phyloP scores from a whole-genome alignment of 2,113 vertebrate species.

The Mus pahari region DNA sequence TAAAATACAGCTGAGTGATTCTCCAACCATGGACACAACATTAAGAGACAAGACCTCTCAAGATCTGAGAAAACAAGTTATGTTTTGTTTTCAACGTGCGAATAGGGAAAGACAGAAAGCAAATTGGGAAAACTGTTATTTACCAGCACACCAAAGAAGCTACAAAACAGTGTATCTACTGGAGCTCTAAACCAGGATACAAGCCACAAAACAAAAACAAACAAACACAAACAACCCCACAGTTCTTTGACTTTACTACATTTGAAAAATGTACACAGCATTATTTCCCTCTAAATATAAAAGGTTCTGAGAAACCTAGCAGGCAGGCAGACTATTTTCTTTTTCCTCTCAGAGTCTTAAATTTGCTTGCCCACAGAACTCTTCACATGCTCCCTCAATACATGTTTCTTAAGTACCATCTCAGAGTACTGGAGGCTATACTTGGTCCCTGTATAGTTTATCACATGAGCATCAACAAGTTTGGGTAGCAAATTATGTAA shows the following conservation, averaged over 20 bases:
- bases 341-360: not conserved
- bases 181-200: slow-evolving; percentile 50
- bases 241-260: slow-evolving; percentile 30
- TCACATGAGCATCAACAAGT: not conserved
- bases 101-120: slow-evolving; percentile 41
- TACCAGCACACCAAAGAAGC: slow-evolving; percentile 47
- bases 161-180: slow-evolving; percentile 23
- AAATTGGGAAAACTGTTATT: slow-evolving; percentile 51
- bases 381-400: not conserved
- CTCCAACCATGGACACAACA: slow-evolving; percentile 41
- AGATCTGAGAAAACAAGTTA: slow-evolving; percentile 40
- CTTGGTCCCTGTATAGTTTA: not conserved
- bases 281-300: slow-evolving; percentile 30
- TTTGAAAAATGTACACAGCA: not conserved
- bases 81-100: slow-evolving; percentile 7
- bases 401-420: not conserved
- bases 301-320: not conserved
- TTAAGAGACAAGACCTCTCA: slow-evolving; percentile 17
- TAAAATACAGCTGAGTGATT: slow-evolving; percentile 31
- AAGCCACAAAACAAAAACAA: not conserved
- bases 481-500: not conserved
- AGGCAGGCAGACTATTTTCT: slow-evolving; percentile 28
- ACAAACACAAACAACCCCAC: not conserved
- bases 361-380: not conserved
- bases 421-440: not conserved